Evolutionary conservation across 2,888 invertebrate genomes (phyloP).

Genomic region (Coecobrya sp.): DNA sequence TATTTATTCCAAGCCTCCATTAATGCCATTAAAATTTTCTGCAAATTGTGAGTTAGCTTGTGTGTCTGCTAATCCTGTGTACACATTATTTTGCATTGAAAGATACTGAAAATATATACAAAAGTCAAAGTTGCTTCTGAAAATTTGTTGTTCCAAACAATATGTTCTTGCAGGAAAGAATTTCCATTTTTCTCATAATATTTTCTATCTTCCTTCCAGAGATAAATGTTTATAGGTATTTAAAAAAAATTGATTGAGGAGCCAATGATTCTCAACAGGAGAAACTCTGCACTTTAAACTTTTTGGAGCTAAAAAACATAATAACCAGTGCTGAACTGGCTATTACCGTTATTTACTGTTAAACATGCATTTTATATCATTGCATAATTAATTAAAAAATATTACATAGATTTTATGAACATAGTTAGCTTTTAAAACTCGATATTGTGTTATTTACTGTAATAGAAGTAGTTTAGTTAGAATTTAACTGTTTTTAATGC

Average conservation of each 20-base stretch:
- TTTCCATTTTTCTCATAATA: neutral
- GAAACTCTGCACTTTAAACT: conserved; percentile 61
- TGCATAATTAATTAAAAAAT: conserved; percentile 20
- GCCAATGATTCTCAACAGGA: conserved; percentile 66
- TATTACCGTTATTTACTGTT: conserved; percentile 37
- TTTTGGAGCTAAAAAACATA: conserved; percentile 61
- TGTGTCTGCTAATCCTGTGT: too few species aligned
- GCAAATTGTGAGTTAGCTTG: too few species aligned
- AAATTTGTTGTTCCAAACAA: neutral
- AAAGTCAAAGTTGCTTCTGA: neutral
- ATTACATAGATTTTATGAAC: conserved; percentile 13
- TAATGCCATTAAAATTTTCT: too few species aligned
- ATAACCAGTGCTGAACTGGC: conserved; percentile 3
- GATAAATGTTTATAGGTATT: conserved; percentile 5
- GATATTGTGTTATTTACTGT: conserved; percentile 68
- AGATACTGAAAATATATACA: too few species aligned
- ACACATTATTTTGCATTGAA: too few species aligned
- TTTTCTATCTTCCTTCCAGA: neutral
- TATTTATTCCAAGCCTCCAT: neutral
- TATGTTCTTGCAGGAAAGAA: neutral
- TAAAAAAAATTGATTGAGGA: conserved; percentile 47
- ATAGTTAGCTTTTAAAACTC: conserved; percentile 28
- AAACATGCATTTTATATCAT: conserved; percentile 47
- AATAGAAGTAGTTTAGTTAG: conserved; percentile 43
- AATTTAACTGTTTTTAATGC: conserved; percentile 53